Conservation (phyloP, 2,113 vertebrate species). For the Haliaeetus leucogaster region DNA sequence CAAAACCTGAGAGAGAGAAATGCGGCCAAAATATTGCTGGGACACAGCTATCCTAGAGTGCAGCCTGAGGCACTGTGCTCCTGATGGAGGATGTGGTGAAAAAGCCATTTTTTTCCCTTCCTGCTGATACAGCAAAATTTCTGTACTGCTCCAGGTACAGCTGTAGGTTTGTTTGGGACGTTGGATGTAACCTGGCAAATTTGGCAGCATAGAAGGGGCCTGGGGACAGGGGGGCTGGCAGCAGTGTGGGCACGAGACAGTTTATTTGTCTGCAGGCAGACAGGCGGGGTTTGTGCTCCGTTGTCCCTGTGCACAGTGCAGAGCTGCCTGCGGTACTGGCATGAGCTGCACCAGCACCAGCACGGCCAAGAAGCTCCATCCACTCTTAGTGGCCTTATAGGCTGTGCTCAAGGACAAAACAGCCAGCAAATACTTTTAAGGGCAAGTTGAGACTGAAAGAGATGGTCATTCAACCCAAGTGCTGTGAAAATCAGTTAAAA, state of each 20-base stretch:
- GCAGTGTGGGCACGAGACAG: rapidly evolving
- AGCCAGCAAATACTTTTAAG: not conserved
- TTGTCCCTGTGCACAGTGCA: rapidly evolving
- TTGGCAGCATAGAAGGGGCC: not conserved
- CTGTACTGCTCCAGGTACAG: not conserved
- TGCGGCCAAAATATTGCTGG: not conserved
- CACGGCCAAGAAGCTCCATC: rapidly evolving
- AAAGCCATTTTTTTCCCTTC: not conserved
- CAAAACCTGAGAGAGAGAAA: not conserved
- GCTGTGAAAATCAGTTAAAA: not conserved
- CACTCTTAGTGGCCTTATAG: not conserved
- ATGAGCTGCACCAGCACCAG: not conserved
- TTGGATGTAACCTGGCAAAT: not conserved
- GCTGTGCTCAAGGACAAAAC: not conserved
- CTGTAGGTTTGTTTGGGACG: not conserved
- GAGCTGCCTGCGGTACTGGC: rapidly evolving
- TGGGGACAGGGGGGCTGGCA: rapidly evolving
- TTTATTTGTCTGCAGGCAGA: not conserved
- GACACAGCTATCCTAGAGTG: not conserved
- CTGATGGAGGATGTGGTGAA: not conserved
- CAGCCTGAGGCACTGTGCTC: rapidly evolving
- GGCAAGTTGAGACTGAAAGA: not conserved
- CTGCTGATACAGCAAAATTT: not conserved
- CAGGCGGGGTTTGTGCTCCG: not conserved
- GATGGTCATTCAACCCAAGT: too few relatives aligned